A percentile compares a stretch with the other conserved stretches of the same genome.
Evolutionary conservation across 2,113 vertebrate genomes (phyloP).

Genomic region (Paramisgurnus dabryanus): DNA sequence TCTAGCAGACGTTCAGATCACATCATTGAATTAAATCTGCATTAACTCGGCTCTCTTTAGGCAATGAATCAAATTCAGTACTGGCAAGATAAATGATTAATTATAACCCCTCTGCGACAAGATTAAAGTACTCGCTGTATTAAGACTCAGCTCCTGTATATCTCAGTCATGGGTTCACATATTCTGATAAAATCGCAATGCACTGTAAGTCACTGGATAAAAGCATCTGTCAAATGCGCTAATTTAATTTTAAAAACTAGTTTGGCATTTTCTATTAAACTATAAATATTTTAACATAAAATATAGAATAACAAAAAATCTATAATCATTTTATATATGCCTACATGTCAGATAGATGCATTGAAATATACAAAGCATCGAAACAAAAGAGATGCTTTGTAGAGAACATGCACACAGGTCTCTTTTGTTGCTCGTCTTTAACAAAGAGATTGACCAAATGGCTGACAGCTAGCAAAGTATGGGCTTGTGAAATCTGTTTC

Average conservation of each 20-base stretch:
- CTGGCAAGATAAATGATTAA: not conserved
- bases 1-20: not conserved
- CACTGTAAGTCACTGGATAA: too few relatives aligned
- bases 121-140: not conserved
- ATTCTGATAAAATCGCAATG: too few relatives aligned
- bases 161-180: too few relatives aligned
- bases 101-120: not conserved
- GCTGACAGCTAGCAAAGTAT: not conserved
- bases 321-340: too few relatives aligned
- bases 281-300: too few relatives aligned
- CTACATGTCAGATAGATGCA: too few relatives aligned
- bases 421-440: not conserved
- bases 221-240: too few relatives aligned
- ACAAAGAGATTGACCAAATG: slow-evolving; percentile 22
- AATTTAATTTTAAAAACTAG: too few relatives aligned
- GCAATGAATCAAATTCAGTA: not conserved
- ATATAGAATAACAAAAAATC: too few relatives aligned
- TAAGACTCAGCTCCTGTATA: too few relatives aligned
- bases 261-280: too few relatives aligned
- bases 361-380: not conserved
- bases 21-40: not conserved
- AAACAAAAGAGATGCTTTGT: not conserved
- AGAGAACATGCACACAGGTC: not conserved
- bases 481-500: slow-evolving; percentile 15
- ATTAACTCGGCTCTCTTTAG: slow-evolving; percentile 6